Base-by-base conservation (phyloP, 2,888 invertebrate genomes). In the Phyto melanocephala region DNA sequence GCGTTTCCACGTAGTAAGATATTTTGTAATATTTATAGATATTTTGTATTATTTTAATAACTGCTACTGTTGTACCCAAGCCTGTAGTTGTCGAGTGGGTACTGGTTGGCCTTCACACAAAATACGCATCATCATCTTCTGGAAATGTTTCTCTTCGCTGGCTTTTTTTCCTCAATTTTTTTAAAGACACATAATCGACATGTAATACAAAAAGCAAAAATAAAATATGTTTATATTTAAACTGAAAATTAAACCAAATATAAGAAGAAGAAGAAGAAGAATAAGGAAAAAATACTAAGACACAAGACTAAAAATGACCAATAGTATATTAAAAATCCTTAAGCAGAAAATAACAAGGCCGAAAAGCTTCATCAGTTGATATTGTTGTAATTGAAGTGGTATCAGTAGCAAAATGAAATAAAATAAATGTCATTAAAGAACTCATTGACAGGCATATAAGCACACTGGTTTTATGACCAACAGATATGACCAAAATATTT, bases 401-500 rank as follows among this genome's bases (percentile, higher is more conserved):
- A 79, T 79, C 75, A 79, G 70, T 71, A 71, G 75, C 75, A 76
- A 77, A 81, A 85, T 87, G 85, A 86, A 85, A 87, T 86, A 88
- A 87, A 87, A 87, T 87, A 89, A 89, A 89, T 89, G 89, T 88
- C 89, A 89, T 89, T 87, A 89, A 89, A 86, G 86, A 89, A 89
- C 89, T 89, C 89, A 89, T 89, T 89, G 89, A 89, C 89, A 89
- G 89, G 88, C 89, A 89, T 88, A 89, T 89, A 89, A 89, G 89
- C 88, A 89, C 89, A 88, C 88, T 89, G 89, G 89, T 89, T 89
- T 89, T 89, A 89, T 89, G 89, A 87, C 87, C 89, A 87, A 87
- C 87, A 89, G 89, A 89, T 89, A 89, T 89, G 89, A 89, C 89
- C 89, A 88, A 89, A 89, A 89, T 89, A 89, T n/a, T n/a, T n/a